phyloP scores from a whole-genome alignment of 2,797 vertebrate genomes.

The Labeo calbasu region DNA sequence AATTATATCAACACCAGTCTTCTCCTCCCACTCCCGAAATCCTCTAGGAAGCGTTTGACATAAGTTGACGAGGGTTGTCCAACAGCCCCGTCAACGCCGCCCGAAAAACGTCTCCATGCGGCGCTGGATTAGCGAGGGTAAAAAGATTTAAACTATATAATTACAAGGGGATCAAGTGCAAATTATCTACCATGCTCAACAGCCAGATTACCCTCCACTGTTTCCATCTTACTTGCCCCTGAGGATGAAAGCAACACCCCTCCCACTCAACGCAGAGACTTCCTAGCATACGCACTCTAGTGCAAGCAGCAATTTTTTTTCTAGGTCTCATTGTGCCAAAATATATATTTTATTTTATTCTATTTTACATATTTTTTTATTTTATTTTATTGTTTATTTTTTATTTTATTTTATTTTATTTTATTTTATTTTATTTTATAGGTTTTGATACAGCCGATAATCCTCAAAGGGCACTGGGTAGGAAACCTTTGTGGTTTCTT shows the following conservation, averaged over 20 bases:
- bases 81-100: slow-evolving; percentile 62
- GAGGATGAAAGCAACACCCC: slow-evolving; percentile 44
- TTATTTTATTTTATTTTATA: slow-evolving; percentile 45
- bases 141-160: slow-evolving; percentile 91
- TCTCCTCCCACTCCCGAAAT: slow-evolving; percentile 64
- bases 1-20: slow-evolving; percentile 68
- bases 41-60: slow-evolving; percentile 66
- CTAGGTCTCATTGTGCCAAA: slow-evolving; percentile 82
- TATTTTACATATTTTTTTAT: background rate
- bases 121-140: slow-evolving; percentile 82
- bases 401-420: background rate
- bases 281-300: slow-evolving; percentile 67
- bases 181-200: slow-evolving; percentile 87
- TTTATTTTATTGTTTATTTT: slow-evolving; percentile 22
- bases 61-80: slow-evolving; percentile 65
- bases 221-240: slow-evolving; percentile 48
- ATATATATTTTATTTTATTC: background rate
- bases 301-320: slow-evolving; percentile 84
- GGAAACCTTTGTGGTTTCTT: slow-evolving; percentile 90
- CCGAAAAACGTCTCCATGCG: slow-evolving; percentile 70
- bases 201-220: slow-evolving; percentile 86
- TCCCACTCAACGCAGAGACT: slow-evolving; percentile 19
- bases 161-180: slow-evolving; percentile 91
- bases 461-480: slow-evolving; percentile 88
- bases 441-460: slow-evolving; percentile 94